Evolutionary conservation across 2,113 vertebrate genomes (phyloP), one percentile per base, ranked within the genome.

Genomic region (Tiliqua scincoides): DNA sequence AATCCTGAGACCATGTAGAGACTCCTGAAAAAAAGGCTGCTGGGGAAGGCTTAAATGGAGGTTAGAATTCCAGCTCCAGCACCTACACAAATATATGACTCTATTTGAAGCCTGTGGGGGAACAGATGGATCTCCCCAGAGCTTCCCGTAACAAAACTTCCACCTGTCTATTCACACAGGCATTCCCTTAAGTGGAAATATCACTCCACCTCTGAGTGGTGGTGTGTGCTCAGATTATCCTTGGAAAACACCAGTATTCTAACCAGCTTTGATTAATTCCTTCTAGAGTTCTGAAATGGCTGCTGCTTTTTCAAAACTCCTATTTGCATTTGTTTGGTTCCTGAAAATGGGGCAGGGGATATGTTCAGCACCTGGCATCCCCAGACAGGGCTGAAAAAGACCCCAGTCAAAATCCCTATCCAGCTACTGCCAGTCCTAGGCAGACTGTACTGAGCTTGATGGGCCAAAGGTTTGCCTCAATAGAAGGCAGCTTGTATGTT

Each of bases 51-150:
- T 32, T 57, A 77, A 21, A 2, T 77, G 74, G 52, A 14, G n/a
- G 12, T 32, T 32, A n/a, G 27, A 11, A 43, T 25, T 23, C 71
- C 71, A 73, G 25, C 71, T 43, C 37, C 87, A 68, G 21, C 0
- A 0, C 85, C 59, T 72, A 90, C 85, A 25, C 40, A 90, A 91
- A 85, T 5, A 52, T 78, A 88, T 77, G 82, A 14, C 21, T 91
- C 27, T 20, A 23, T 85, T 61, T 68, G 30, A n/a, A 82, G 11
- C n/a, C 30, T 70, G 62, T 68, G 25, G 7, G 21, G 23, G 85
- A 87, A 88, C 62, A 57, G 74, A 27, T 0, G 0, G 37, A 8
- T 37, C 10, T 3, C 20, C 23, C 23, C 7, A 8, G 23, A 73
- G 9, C 10, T 25, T 25, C 37, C 37, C 3, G 1, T 6, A 2